Conservation (phyloP, 1,140 invertebrate species). For the Cyclargus thomasi region DNA sequence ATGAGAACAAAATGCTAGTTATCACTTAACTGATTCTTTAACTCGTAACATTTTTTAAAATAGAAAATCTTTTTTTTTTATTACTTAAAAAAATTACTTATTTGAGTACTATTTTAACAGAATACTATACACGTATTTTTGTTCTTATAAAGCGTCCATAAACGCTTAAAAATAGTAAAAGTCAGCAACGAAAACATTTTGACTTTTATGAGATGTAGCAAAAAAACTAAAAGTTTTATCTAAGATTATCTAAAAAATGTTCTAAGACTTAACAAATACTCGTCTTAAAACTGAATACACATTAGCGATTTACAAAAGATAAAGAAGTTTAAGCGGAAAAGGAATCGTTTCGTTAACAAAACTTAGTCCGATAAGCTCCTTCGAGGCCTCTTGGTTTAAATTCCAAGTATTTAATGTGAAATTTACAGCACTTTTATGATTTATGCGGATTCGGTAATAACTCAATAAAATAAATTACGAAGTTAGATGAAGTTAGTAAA, state of each 20-base stretch:
- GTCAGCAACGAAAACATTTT: no score
- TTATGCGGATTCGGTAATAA: not conserved
- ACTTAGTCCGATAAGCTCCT: not conserved
- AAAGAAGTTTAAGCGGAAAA: not conserved
- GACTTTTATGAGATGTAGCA: no score
- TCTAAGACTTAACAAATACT: not conserved
- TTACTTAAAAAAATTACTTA: no score
- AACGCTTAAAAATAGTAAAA: no score
- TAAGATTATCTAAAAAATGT: not conserved
- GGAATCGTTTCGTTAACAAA: not conserved
- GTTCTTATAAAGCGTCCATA: no score
- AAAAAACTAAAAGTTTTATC: no score
- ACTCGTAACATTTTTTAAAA: no score
- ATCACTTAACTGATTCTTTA: no score
- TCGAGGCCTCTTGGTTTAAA: not conserved
- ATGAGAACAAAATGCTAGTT: no score
- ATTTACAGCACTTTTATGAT: conserved; percentile 1
- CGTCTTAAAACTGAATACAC: not conserved
- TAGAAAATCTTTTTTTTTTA: no score
- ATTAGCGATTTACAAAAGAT: not conserved
- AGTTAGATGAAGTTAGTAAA: not conserved
- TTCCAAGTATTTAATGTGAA: not conserved
- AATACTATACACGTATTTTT: no score
- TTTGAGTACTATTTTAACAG: no score
- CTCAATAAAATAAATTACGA: not conserved